These are phyloP conservation scores for Malachius bipustulatus DNA, from an alignment of 2,888 invertebrate species.

Conservation along the genomic window DNA sequence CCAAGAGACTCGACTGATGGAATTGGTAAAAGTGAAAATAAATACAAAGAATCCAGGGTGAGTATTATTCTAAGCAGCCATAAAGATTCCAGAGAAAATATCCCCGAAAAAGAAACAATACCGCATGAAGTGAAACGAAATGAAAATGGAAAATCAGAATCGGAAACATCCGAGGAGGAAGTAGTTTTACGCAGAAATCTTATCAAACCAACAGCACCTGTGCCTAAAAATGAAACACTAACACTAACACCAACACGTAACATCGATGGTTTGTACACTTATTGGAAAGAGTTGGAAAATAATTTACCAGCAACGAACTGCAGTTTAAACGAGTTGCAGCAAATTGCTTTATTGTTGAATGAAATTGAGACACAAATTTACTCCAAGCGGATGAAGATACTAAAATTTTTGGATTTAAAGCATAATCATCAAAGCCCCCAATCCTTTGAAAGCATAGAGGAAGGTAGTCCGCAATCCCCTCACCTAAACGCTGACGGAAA, in stretches of 20 bases:
- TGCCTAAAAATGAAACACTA: no score
- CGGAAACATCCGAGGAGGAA: no score
- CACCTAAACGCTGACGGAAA: neutral
- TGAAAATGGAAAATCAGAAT: no score
- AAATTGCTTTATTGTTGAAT: neutral
- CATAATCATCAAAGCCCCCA: neutral
- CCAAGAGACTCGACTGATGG: no score
- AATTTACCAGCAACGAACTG: neutral
- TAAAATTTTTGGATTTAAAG: neutral
- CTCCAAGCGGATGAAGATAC: neutral
- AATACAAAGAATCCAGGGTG: no score
- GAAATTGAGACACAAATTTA: constrained; percentile 1
- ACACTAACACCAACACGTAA: no score
- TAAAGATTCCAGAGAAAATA: no score
- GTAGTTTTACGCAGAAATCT: no score
- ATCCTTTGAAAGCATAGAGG: neutral
- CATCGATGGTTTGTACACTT: neutral
- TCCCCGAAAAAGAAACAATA: neutral
- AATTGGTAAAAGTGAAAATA: no score
- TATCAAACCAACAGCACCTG: no score
- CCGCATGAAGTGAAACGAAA: no score
- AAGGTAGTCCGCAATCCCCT: neutral
- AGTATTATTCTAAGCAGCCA: no score
- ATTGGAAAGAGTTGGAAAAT: neutral
- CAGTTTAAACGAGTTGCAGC: neutral